These are phyloP conservation scores for Tiliacea citrago DNA, from an alignment of 2,888 invertebrate genomes.

Conservation along the genomic window DNA sequence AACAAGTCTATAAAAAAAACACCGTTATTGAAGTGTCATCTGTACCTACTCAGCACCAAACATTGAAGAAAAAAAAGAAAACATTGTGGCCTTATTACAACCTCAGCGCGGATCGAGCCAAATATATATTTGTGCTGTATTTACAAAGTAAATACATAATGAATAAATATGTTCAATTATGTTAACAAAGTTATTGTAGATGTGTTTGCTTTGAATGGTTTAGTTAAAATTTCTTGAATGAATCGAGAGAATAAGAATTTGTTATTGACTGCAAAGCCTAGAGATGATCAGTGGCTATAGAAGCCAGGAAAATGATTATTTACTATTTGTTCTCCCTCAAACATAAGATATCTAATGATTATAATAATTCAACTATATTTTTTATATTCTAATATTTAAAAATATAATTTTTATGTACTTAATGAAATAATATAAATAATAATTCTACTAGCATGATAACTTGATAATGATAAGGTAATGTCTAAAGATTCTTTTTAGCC, in stretches of 20 bases:
- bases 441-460: too few species aligned
- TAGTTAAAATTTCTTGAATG: slow-evolving; percentile 22
- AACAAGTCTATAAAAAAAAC: slow-evolving; percentile 14
- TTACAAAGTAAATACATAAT: slow-evolving; percentile 48
- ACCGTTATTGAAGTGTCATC: slow-evolving; percentile 16
- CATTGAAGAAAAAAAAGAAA: slow-evolving; percentile 50
- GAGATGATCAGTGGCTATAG: too few species aligned
- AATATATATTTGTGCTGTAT: slow-evolving; percentile 39
- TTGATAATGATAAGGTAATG: too few species aligned
- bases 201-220: slow-evolving; percentile 5
- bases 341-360: too few species aligned
- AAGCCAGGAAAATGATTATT: too few species aligned
- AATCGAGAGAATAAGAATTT: neutral
- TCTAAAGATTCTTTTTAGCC: too few species aligned
- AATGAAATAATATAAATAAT: too few species aligned
- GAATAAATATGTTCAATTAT: slow-evolving; percentile 16
- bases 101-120: slow-evolving; percentile 6
- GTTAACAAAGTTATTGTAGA: slow-evolving; percentile 10
- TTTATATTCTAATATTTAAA: too few species aligned
- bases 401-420: too few species aligned
- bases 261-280: too few species aligned
- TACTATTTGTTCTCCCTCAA: too few species aligned
- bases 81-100: slow-evolving; percentile 42
- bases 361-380: too few species aligned
- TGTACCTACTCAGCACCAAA: neutral